Conservation (phyloP, 2,797 vertebrate species). For the Poeciliopsis infans region DNA sequence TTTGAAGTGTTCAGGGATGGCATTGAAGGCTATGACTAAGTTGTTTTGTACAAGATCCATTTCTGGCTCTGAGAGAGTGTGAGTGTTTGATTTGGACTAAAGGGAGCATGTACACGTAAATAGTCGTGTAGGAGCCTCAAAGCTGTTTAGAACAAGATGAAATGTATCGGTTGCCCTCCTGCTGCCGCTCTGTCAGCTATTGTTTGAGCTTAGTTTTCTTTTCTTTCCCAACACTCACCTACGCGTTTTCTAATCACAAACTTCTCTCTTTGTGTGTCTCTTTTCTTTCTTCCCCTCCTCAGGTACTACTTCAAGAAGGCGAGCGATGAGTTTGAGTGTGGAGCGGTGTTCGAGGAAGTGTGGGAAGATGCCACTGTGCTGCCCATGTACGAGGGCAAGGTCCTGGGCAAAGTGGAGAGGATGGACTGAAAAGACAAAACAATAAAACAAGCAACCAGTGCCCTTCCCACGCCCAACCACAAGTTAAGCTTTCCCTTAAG, state of each 20-base stretch:
- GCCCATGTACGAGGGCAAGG: constrained; percentile 93
- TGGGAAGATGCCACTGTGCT: constrained; percentile 89
- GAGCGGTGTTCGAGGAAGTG: constrained; percentile 94
- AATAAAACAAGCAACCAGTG: constrained; percentile 35
- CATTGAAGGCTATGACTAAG: constrained; percentile 74
- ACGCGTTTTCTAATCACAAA: constrained; percentile 49
- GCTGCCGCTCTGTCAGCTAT: constrained; percentile 53
- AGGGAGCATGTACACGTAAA: constrained; percentile 63
- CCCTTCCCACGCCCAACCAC: constrained; percentile 47
- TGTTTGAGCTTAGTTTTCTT: constrained; percentile 19
- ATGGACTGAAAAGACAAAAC: constrained; percentile 81
- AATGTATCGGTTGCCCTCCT: constrained; percentile 60
- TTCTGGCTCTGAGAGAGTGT: constrained; percentile 61
- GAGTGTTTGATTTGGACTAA: constrained; percentile 72
- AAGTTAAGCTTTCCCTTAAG: constrained; percentile 57
- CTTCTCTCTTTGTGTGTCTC: constrained; percentile 18
- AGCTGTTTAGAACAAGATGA: constrained; percentile 49
- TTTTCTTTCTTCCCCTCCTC: constrained; percentile 28
- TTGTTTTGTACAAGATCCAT: constrained; percentile 72
- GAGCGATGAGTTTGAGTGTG: constrained; percentile 94
- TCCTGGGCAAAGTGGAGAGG: constrained; percentile 94
- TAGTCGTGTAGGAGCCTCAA: constrained; percentile 60
- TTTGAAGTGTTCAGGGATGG: constrained; percentile 71
- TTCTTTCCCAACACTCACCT: constrained; percentile 17
- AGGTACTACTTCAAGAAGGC: constrained; percentile 99